Base-by-base conservation (phyloP, 2,797 vertebrate genomes). In the Manis crassicaudata region DNA sequence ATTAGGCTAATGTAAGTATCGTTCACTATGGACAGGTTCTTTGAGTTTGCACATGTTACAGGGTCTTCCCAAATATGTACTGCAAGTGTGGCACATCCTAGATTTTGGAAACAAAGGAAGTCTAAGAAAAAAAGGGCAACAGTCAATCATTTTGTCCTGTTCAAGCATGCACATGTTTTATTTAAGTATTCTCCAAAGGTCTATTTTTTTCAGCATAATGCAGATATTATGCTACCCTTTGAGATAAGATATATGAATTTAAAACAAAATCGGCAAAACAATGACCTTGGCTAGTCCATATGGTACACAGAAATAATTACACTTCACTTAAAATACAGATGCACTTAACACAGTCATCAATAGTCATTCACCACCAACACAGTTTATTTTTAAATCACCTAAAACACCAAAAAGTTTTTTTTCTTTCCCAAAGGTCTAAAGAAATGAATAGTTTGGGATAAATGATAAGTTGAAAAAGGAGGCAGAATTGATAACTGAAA, bases 281-380 rank as follows among this genome's bases (percentile, higher is more conserved):
- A 98, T 98, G 98, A 98, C 98, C 98, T 98, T 89, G 94, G 95
- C 98, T 98, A 98, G 98, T 98, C 98, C 98, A 98, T 98, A 98
- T 98, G 99, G 98, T 98, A 99, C 99, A 99, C 98, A 98, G 98
- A 99, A 99, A 98, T 97, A 99, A 99, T 99, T 98, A 99, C 99
- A 98, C 98, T 98, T 98, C 98, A 98, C 98, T 99, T 99, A 99
- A 99, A 99, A 98, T 99, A 99, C 99, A 99, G 98, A 98, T 99
- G 98, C 99, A 99, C 99, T 98, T 99, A 98, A 98, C 98, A 99
- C 98, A 98, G 98, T 99, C 98, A 98, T 98, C 98, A 99, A 98
- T 98, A 98, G 97, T 98, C 98, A 98, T 98, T 99, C 98, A 98
- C 98, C 99, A 99, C 98, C 98, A 98, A 98, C 98, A 98, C 98